phyloP scores from a whole-genome alignment of 2,113 vertebrate species.

The Pampusana beccarii region DNA sequence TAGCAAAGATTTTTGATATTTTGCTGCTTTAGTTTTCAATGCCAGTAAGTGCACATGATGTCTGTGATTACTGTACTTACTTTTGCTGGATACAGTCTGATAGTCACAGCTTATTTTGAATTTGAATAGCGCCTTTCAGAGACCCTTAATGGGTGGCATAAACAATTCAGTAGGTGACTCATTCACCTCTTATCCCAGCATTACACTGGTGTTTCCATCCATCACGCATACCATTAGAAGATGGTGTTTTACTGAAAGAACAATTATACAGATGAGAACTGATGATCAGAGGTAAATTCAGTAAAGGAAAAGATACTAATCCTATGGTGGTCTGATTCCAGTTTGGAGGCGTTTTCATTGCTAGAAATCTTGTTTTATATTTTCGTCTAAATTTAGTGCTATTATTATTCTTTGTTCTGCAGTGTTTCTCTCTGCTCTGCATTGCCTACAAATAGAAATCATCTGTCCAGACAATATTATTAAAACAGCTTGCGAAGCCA shows the following conservation, averaged over 20 bases:
- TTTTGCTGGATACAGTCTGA: not conserved
- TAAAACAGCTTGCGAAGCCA: not conserved
- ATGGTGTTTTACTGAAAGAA: not conserved
- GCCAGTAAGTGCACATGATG: not conserved
- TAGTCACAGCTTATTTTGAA: not conserved
- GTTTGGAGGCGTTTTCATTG: not conserved
- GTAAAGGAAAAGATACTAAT: not conserved
- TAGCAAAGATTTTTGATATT: not conserved
- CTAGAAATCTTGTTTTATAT: not conserved
- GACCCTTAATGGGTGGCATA: not conserved
- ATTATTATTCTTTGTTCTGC: not conserved
- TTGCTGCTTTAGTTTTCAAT: not conserved
- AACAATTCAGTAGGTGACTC: not conserved
- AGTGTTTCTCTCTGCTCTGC: not conserved
- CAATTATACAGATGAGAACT: not conserved
- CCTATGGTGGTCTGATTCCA: not conserved
- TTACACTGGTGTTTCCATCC: not conserved
- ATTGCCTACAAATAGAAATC: not conserved
- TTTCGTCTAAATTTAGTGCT: not conserved
- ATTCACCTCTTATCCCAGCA: not conserved
- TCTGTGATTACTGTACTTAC: not conserved
- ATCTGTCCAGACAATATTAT: not conserved
- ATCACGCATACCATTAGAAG: not conserved
- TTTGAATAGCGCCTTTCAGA: not conserved
- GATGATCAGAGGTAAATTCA: not conserved